Percentiles rank a stretch among this genome's conserved stretches.
Conservation (phyloP, 2,797 vertebrate genomes). For the Aulostomus chinensis region DNA sequence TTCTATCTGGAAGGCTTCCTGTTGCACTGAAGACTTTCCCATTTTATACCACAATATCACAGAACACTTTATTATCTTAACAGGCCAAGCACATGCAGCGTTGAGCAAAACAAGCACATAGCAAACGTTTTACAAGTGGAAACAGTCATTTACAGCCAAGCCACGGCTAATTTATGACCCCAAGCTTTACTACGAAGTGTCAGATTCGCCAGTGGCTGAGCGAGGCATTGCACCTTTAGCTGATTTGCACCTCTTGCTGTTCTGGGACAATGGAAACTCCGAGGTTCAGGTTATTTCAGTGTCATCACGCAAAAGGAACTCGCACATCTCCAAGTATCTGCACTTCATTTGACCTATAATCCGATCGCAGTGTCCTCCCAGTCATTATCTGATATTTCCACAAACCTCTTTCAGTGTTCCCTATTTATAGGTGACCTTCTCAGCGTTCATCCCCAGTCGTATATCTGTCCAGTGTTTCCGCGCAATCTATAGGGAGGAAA, state of each 20-base stretch:
- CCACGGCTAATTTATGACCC: conserved; percentile 74
- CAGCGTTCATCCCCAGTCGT: conserved; percentile 62
- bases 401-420: conserved; percentile 57
- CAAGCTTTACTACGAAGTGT: conserved; percentile 59
- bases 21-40: conserved; percentile 37
- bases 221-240: conserved; percentile 62
- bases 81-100: conserved; percentile 66
- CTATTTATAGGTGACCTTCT: conserved; percentile 79
- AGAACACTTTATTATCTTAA: conserved; percentile 77
- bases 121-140: conserved; percentile 80
- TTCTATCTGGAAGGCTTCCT: conserved; percentile 66
- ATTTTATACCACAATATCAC: conserved; percentile 56
- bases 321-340: conserved; percentile 65
- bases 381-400: conserved; percentile 78
- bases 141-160: conserved; percentile 79
- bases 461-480: conserved; percentile 77
- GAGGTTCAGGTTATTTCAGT: conserved; percentile 39
- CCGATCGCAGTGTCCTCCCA: conserved; percentile 69
- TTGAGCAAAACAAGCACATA: conserved; percentile 77
- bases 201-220: conserved; percentile 62
- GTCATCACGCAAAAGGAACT: conserved; percentile 61
- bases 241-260: conserved; percentile 65
- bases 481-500: conserved; percentile 71
- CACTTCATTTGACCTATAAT: conserved; percentile 71
- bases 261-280: conserved; percentile 61